A percentile compares a stretch with the other conserved stretches of the same genome.
Evolutionary conservation across 2,888 invertebrate species (phyloP).

Genomic region (Nudaria mundana): DNA sequence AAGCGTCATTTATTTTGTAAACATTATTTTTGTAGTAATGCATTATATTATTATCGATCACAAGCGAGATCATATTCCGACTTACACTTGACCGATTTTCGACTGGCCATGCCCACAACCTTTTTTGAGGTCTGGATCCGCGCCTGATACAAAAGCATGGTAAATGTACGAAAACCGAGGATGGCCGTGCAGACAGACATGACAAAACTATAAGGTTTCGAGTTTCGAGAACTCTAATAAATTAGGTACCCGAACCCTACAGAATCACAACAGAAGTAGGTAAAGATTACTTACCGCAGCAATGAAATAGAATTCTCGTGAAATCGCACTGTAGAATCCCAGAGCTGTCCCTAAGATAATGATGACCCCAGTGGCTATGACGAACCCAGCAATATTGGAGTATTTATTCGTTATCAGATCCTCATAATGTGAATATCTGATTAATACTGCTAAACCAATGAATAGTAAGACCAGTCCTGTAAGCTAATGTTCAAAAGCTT

Average conservation of each 20-base stretch:
- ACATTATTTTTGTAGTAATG: too few species aligned
- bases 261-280: too few species aligned
- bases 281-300: conserved; percentile 82
- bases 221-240: too few species aligned
- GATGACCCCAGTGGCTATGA: conserved; percentile 85
- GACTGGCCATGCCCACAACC: too few species aligned
- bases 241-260: too few species aligned
- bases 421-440: conserved; percentile 82
- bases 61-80: too few species aligned
- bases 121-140: too few species aligned
- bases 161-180: not conserved
- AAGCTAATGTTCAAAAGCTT: conserved; percentile 73
- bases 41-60: too few species aligned
- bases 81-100: too few species aligned
- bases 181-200: too few species aligned
- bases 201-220: too few species aligned
- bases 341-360: conserved; percentile 88
- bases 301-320: conserved; percentile 91
- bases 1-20: too few species aligned
- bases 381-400: conserved; percentile 84
- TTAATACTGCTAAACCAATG: conserved; percentile 83
- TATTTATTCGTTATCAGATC: conserved; percentile 82
- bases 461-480: conserved; percentile 88
- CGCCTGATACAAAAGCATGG: not conserved
- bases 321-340: conserved; percentile 92